Evolutionary conservation across 1,140 invertebrate species (phyloP).

Genomic region (Phocides pigmalion): DNA sequence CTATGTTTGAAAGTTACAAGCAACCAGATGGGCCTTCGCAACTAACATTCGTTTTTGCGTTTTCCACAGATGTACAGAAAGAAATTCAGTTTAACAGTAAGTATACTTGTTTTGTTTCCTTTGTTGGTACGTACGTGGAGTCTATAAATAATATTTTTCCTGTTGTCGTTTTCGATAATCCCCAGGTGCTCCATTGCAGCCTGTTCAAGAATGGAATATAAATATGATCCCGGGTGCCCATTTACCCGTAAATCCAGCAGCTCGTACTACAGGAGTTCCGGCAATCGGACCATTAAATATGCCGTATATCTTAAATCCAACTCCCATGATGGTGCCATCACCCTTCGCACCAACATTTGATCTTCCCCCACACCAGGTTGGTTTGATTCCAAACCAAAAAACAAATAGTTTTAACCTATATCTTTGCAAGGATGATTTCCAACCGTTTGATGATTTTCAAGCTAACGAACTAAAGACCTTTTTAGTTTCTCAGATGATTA

Average conservation of each 20-base stretch:
- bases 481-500: constrained; percentile 55
- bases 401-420: constrained; percentile 49
- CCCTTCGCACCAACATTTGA: constrained; percentile 31
- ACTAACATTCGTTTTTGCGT: constrained; percentile 2
- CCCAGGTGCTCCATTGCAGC: neutral
- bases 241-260: neutral
- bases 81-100: constrained; percentile 18
- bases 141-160: neutral
- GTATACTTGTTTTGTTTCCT: constrained; percentile 1
- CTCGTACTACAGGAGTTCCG: neutral
- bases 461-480: constrained; percentile 54
- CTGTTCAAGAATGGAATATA: constrained; percentile 1
- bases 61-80: constrained; percentile 16
- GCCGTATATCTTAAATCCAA: constrained; percentile 34
- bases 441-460: constrained; percentile 49
- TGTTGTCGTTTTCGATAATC: neutral
- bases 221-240: constrained; percentile 14
- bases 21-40: too few relatives aligned
- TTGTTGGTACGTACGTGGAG: neutral
- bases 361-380: neutral
- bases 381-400: neutral
- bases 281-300: neutral
- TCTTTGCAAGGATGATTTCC: constrained; percentile 70
- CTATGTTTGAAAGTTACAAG: too few relatives aligned
- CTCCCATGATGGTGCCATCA: constrained; percentile 41